phyloP scores from a whole-genome alignment of 2,888 invertebrate genomes.

The Eristalinus sepulchralis region DNA sequence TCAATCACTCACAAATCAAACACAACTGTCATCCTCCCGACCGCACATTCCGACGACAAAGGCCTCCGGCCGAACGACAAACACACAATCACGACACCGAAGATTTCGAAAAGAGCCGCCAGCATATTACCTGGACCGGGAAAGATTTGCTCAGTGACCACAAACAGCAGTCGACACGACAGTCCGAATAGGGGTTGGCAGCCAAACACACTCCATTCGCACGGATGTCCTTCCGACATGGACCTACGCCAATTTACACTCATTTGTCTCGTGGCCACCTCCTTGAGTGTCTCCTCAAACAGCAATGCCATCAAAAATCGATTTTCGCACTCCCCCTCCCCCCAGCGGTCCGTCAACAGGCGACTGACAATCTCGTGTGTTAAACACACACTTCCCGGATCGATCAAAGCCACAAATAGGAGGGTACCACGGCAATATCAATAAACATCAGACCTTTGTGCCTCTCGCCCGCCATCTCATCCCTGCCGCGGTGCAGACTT shows the following conservation, averaged over 20 bases:
- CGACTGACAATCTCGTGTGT: constrained; percentile 30
- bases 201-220: background rate
- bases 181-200: too few relatives aligned
- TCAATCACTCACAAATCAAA: background rate
- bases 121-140: background rate
- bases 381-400: constrained; percentile 46
- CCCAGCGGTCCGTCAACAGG: background rate
- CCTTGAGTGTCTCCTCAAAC: background rate
- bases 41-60: background rate
- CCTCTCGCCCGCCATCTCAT: background rate
- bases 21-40: background rate
- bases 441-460: constrained; percentile 32
- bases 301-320: background rate
- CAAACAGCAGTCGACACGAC: too few relatives aligned
- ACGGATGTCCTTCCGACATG: background rate
- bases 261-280: background rate
- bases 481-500: background rate
- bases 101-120: background rate
- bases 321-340: background rate
- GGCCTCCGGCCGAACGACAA: background rate
- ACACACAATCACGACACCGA: background rate
- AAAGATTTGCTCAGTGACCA: background rate
- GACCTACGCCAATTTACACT: background rate
- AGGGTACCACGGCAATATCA: constrained; percentile 16
- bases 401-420: constrained; percentile 47